Evolutionary conservation across 2,113 vertebrate species (phyloP).

Genomic region (Callionymus lyra): DNA sequence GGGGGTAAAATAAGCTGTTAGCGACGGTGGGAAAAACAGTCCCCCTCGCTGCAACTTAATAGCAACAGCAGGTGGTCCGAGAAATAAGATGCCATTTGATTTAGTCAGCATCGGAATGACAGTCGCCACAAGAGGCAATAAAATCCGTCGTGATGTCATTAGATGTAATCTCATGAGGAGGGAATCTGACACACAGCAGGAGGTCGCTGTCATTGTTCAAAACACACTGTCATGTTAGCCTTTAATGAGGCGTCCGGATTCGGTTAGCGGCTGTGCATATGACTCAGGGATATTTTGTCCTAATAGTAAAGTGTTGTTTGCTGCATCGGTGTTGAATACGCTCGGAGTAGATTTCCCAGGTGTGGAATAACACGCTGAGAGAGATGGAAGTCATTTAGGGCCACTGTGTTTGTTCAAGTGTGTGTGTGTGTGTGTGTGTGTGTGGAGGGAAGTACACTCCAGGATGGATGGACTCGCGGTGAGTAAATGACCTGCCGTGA

Average conservation of each 20-base stretch:
- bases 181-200: constrained; percentile 21
- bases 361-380: constrained; percentile 36
- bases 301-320: constrained; percentile 30
- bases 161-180: constrained; percentile 35
- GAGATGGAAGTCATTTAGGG: constrained; percentile 48
- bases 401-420: constrained; percentile 20
- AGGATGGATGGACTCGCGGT: constrained; percentile 42
- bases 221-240: constrained; percentile 29
- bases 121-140: constrained; percentile 18
- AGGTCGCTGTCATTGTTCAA: constrained; percentile 38
- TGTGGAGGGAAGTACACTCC: constrained; percentile 8
- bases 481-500: constrained; percentile 60
- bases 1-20: constrained; percentile 37
- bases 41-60: constrained; percentile 27
- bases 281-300: constrained; percentile 11
- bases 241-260: constrained; percentile 48
- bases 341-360: constrained; percentile 22
- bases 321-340: constrained; percentile 21
- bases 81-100: constrained; percentile 24
- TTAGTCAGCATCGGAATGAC: constrained; percentile 28
- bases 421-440: constrained; percentile 10
- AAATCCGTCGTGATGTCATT: constrained; percentile 42
- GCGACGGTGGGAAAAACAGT: constrained; percentile 31
- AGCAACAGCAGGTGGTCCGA: constrained; percentile 18
- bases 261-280: constrained; percentile 22